A percentile compares a stretch with the other conserved stretches of the same genome.
Conservation (phyloP, 2,888 invertebrate genomes). For the Troides oblongomaculatus region DNA sequence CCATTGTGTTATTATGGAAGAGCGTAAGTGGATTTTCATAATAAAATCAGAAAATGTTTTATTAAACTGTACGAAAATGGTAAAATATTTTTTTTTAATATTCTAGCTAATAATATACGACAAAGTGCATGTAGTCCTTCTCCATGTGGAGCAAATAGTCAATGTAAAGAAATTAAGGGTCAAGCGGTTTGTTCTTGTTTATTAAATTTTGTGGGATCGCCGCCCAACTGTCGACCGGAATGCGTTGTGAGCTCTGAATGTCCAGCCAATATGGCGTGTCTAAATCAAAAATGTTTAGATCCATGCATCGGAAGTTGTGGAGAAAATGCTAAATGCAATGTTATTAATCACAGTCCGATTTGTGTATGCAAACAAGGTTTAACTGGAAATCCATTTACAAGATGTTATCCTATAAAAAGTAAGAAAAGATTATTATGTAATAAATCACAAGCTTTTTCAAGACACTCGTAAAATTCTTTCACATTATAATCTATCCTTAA, state of each 20-base stretch:
- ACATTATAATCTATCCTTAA: background rate
- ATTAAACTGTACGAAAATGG: background rate
- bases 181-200: slow-evolving; percentile 87
- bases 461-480: background rate
- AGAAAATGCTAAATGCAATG: slow-evolving; percentile 81
- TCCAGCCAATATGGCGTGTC: slow-evolving; percentile 82
- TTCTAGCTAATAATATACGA: slow-evolving; percentile 58
- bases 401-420: slow-evolving; percentile 82
- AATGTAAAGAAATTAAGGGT: slow-evolving; percentile 85
- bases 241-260: slow-evolving; percentile 86
- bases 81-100: background rate
- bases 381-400: slow-evolving; percentile 88
- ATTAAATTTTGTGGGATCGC: slow-evolving; percentile 82
- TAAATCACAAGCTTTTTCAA: background rate
- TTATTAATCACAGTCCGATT: slow-evolving; percentile 85
- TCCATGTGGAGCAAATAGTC: slow-evolving; percentile 88
- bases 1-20: slow-evolving; percentile 74
- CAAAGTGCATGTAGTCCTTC: slow-evolving; percentile 71
- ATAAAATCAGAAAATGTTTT: background rate
- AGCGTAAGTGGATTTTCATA: slow-evolving; percentile 56
- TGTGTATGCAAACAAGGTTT: slow-evolving; percentile 86
- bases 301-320: slow-evolving; percentile 84
- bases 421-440: slow-evolving; percentile 34
- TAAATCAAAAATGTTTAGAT: slow-evolving; percentile 85
- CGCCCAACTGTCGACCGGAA: slow-evolving; percentile 86